Conservation (phyloP, 30 jellyfish, hydroid and myxozoan genomes). For the Pseudorhiza aurosa region DNA sequence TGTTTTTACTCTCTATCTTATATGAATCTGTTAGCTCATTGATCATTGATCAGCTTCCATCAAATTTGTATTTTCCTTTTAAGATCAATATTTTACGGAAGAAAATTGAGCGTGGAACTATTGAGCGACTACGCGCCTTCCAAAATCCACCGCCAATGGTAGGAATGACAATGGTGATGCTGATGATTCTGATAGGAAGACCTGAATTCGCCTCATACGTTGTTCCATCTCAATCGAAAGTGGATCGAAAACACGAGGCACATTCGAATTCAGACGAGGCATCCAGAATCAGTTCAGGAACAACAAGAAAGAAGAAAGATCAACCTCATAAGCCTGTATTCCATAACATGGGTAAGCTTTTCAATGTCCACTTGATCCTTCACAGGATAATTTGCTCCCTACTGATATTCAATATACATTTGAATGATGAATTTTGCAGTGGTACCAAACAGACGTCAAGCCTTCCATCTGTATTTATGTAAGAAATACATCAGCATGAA, state of each 20-base stretch:
- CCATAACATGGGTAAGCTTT: constrained; percentile 34
- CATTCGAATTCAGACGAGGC: constrained; percentile 50
- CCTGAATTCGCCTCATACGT: constrained; percentile 76
- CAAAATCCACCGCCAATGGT: constrained; percentile 89
- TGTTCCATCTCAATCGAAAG: constrained; percentile 34
- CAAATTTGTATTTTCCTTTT: too few relatives aligned
- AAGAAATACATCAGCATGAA: too few relatives aligned
- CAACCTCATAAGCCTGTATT: constrained; percentile 11
- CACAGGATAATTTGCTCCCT: too few relatives aligned
- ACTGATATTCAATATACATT: too few relatives aligned
- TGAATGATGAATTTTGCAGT: too few relatives aligned
- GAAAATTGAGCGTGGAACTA: constrained; percentile 80
- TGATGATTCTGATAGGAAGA: constrained; percentile 81
- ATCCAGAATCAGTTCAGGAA: constrained; percentile 76
- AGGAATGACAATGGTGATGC: constrained; percentile 80
- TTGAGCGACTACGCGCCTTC: constrained; percentile 86
- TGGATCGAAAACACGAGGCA: constrained; percentile 34
- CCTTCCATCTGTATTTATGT: too few relatives aligned
- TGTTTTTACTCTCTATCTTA: too few relatives aligned
- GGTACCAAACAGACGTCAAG: too few relatives aligned
- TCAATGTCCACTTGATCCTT: too few relatives aligned
- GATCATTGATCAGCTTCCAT: too few relatives aligned
- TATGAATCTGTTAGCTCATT: too few relatives aligned
- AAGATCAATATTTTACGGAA: constrained; percentile 58
- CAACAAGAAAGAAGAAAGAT: constrained; percentile 47